Evolutionary conservation across 2,888 invertebrate genomes (phyloP).

Genomic region (Tethea ocularis): DNA sequence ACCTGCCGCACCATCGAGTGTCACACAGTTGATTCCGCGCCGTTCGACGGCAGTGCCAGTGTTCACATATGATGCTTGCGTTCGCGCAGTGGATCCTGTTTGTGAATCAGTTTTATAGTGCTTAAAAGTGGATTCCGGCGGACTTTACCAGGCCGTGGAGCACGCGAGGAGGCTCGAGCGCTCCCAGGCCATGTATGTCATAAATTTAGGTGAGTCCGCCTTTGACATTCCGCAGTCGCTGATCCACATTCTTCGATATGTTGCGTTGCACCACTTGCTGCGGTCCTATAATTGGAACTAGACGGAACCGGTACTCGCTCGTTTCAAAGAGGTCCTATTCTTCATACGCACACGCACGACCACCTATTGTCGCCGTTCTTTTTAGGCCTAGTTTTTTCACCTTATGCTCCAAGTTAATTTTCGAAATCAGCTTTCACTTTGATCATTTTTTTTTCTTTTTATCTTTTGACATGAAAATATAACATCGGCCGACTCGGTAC

Average conservation of each 20-base stretch:
- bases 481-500: background rate
- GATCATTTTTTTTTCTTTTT: slow-evolving; percentile 26
- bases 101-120: slow-evolving; percentile 73
- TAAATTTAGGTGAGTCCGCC: slow-evolving; percentile 82
- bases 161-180: slow-evolving; percentile 80
- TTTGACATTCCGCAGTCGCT: slow-evolving; percentile 51
- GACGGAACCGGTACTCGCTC: slow-evolving; percentile 68
- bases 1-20: slow-evolving; percentile 57
- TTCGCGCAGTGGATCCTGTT: slow-evolving; percentile 71
- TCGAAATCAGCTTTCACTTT: slow-evolving; percentile 60
- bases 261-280: slow-evolving; percentile 42
- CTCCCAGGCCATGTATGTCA: slow-evolving; percentile 84
- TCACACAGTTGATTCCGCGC: slow-evolving; percentile 48
- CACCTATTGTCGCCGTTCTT: slow-evolving; percentile 26
- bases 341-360: slow-evolving; percentile 23
- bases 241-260: slow-evolving; percentile 60
- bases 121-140: slow-evolving; percentile 80
- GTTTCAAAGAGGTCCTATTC: slow-evolving; percentile 43
- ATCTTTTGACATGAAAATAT: slow-evolving; percentile 20
- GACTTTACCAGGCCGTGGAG: slow-evolving; percentile 80
- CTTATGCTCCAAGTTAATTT: slow-evolving; percentile 47
- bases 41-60: slow-evolving; percentile 61
- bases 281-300: slow-evolving; percentile 71
- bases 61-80: slow-evolving; percentile 73
- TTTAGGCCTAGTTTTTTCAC: slow-evolving; percentile 53